A percentile compares a stretch with the other conserved stretches of the same genome.
phyloP scores from a whole-genome alignment of 2,888 invertebrate species.

The Pammene fasciana region DNA sequence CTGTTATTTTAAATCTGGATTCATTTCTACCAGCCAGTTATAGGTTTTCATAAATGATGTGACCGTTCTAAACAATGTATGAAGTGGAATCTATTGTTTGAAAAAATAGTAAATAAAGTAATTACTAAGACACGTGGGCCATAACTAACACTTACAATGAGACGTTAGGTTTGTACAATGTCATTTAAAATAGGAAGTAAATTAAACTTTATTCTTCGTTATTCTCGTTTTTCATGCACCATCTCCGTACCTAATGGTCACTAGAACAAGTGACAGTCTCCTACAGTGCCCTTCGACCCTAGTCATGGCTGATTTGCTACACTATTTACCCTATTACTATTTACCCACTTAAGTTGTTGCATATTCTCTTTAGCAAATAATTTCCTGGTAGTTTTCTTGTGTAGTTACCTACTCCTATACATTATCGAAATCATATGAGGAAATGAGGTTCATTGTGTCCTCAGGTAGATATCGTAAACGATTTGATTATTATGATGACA shows the following conservation, averaged over 20 bases:
- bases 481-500: slow-evolving; percentile 60
- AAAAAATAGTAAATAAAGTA: background rate
- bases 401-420: slow-evolving; percentile 49
- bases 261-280: slow-evolving; percentile 6
- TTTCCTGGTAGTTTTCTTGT: slow-evolving; percentile 52
- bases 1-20: too few relatives aligned
- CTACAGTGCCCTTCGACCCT: slow-evolving; percentile 4
- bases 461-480: slow-evolving; percentile 63
- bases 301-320: slow-evolving; percentile 22
- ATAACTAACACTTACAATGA: too few relatives aligned
- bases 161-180: background rate
- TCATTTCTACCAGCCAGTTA: too few relatives aligned
- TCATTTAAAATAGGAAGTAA: slow-evolving; percentile 1
- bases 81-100: background rate
- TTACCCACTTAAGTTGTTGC: slow-evolving; percentile 18
- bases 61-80: background rate
- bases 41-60: too few relatives aligned
- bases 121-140: too few relatives aligned
- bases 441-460: slow-evolving; percentile 65
- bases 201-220: slow-evolving; percentile 13
- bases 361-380: slow-evolving; percentile 5
- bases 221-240: background rate
- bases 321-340: slow-evolving; percentile 6
- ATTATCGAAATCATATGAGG: slow-evolving; percentile 65
- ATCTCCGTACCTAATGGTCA: slow-evolving; percentile 1